Conservation (phyloP, 2,888 invertebrate species). For the Periphyllus acericola region DNA sequence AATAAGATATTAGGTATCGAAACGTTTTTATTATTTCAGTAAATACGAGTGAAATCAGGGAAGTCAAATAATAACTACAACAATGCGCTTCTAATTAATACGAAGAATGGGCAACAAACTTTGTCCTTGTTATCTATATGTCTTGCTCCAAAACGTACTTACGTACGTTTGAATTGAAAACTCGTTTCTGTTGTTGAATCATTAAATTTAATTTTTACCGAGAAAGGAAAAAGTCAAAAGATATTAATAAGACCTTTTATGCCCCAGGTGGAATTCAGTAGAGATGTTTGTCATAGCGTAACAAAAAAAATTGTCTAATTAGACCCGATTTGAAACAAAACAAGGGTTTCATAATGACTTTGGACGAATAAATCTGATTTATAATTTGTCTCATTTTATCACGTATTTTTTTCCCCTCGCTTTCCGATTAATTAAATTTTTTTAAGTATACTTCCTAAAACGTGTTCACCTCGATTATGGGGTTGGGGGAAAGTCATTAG, state of each 20-base stretch:
- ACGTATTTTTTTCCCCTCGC: not conserved
- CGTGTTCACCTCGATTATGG: too few species aligned
- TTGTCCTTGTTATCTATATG: not conserved
- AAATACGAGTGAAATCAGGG: not conserved
- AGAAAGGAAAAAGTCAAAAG: not conserved
- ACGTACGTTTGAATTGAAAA: not conserved
- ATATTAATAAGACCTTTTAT: not conserved
- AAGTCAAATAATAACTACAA: not conserved
- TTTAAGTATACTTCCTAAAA: too few species aligned
- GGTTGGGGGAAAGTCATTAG: too few species aligned
- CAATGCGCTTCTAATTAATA: not conserved
- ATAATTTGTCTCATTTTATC: not conserved
- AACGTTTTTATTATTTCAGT: not conserved
- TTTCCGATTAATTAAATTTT: not conserved
- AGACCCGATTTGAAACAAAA: not conserved
- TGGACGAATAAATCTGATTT: not conserved
- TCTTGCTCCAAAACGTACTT: not conserved
- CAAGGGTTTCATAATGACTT: not conserved
- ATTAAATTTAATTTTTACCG: not conserved
- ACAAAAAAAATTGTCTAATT: not conserved
- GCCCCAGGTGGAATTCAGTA: not conserved
- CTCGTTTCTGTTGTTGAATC: not conserved
- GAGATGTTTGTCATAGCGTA: not conserved
- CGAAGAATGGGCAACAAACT: not conserved
- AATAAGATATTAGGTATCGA: not conserved